Base-by-base conservation (phyloP, 2,797 vertebrate genomes). In the Ambastaia sidthimunki region DNA sequence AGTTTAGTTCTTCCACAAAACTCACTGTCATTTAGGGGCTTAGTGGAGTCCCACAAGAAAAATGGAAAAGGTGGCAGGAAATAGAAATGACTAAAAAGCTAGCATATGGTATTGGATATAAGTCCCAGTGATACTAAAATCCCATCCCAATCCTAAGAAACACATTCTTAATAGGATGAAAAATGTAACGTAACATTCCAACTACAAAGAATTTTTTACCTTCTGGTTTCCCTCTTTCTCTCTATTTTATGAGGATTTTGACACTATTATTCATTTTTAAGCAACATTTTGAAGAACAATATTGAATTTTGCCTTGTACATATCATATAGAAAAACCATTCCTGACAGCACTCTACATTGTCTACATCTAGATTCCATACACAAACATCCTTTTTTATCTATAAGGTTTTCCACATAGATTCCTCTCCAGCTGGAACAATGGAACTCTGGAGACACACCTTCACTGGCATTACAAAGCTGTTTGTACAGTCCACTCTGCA, bases 401-500 rank as follows among this genome's bases (percentile, higher is more conserved):
- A 75, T 23, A 57, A 83, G 76, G 67, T 74, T 83, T 82, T 76
- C 79, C 66, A 82, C 76, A 80, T 68, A 59, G 66, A 84, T 80
- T 77, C 66, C 71, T 65, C 55, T 50, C 70, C 2, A 19, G 55
- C 66, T 74, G 80, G 84, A 84, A 88, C 85, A 86, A 88, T 88
- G 73, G 85, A 83, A 81, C 67, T 75, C 70, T 76, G 69, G 71
- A 48, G 83, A 83, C 83, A 86, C 87, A 84, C 86, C 86, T 84
- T 76, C 83, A 73, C 67, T 63, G 50, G 74, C 78, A 85, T 80
- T 78, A 80, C 85, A 82, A 85, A 81, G 78, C 86, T 84, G 86
- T 85, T 82, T 86, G 83, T 80, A 21, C 55, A 76, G 83, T 85
- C 84, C 85, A 85, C 83, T 84, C 85, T 82, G 80, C 78, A 68